Percentiles rank a stretch among this genome's conserved stretches.
These are phyloP conservation scores for Saccostrea cuccullata DNA, from an alignment of 1,140 invertebrate species.

Conservation along the genomic window DNA sequence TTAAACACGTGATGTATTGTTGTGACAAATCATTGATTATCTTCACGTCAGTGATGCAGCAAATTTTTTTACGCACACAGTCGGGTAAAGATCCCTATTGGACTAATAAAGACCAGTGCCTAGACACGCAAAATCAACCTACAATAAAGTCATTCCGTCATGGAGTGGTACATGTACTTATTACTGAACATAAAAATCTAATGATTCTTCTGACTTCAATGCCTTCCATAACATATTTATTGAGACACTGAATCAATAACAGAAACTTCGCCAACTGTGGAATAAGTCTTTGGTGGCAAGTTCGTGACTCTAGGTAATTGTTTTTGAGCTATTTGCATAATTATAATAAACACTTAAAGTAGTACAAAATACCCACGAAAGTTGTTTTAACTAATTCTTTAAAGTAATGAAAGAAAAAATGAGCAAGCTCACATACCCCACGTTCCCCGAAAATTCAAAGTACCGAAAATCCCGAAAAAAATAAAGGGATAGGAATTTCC, in stretches of 20 bases:
- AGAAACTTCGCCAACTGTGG: not conserved
- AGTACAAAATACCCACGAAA: too few relatives aligned
- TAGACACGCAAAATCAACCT: not conserved
- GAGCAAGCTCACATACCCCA: too few relatives aligned
- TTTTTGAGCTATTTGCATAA: not conserved
- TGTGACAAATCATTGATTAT: constrained; percentile 5
- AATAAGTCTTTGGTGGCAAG: not conserved
- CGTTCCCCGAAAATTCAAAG: too few relatives aligned
- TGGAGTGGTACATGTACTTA: too few relatives aligned
- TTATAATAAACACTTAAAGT: too few relatives aligned
- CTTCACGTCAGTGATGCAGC: not conserved
- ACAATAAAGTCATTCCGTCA: not conserved
- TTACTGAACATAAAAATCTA: too few relatives aligned
- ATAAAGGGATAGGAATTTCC: too few relatives aligned
- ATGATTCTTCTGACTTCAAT: not conserved
- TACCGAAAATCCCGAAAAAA: too few relatives aligned
- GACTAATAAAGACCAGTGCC: not conserved
- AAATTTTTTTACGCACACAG: not conserved
- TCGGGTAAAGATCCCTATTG: not conserved
- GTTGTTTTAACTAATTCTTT: too few relatives aligned
- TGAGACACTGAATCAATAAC: not conserved
- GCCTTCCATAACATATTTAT: not conserved
- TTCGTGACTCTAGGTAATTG: not conserved
- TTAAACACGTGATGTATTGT: constrained; percentile 4
- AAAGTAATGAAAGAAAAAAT: too few relatives aligned